phyloP scores from a whole-genome alignment of 2,888 invertebrate genomes.

The Tanypteryx hageni region DNA sequence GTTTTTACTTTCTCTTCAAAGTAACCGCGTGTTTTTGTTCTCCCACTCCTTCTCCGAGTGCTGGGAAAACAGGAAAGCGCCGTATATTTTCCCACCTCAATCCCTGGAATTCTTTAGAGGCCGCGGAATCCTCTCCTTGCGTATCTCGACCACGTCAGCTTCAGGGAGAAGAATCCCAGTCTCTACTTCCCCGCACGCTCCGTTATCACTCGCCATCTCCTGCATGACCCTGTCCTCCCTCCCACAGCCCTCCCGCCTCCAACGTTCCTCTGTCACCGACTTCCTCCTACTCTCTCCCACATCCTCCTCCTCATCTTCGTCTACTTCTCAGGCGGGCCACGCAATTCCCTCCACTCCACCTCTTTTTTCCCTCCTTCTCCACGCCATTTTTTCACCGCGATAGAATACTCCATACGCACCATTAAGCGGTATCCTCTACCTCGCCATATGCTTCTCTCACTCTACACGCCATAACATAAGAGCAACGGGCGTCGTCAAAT shows the following conservation, averaged over 20 bases:
- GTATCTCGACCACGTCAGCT: neutral
- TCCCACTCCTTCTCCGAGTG: neutral
- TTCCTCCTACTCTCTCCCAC: too few relatives aligned
- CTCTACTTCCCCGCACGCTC: neutral
- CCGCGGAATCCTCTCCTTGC: conserved; percentile 1
- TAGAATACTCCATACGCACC: neutral
- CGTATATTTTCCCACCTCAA: neutral
- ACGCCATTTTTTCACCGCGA: neutral
- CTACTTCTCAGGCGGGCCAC: too few relatives aligned
- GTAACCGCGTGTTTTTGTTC: neutral
- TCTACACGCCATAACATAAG: neutral
- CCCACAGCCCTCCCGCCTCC: too few relatives aligned
- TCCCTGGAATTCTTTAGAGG: conserved; percentile 3
- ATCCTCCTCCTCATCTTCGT: too few relatives aligned
- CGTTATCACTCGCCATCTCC: neutral
- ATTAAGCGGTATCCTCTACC: conserved; percentile 2
- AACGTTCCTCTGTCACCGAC: too few relatives aligned
- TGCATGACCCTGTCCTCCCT: neutral
- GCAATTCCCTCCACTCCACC: neutral
- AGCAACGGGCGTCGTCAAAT: conserved; percentile 17
- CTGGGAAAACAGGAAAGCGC: conserved; percentile 17
- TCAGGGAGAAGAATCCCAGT: neutral
- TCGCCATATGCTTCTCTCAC: conserved; percentile 2
- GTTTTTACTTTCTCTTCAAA: conserved; percentile 28
- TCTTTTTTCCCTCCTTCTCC: neutral